phyloP scores from a whole-genome alignment of 2,888 invertebrate species.

The Leucozona laternaria region DNA sequence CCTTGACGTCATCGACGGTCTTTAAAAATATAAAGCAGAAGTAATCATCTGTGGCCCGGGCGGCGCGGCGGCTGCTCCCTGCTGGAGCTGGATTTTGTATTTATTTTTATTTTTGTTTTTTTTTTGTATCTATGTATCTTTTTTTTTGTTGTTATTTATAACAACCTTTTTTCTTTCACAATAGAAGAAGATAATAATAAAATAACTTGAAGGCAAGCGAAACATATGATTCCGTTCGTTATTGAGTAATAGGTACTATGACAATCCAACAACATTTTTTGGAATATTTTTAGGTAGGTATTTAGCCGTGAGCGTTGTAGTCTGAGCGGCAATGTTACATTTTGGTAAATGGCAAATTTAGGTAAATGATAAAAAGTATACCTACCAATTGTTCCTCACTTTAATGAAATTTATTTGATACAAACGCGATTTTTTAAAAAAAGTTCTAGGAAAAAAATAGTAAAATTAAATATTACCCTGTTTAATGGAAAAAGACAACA shows the following conservation, averaged over 20 bases:
- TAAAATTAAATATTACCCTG: no score
- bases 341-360: background rate
- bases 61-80: no score
- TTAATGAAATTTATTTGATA: no score
- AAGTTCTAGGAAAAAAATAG: no score
- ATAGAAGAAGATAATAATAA: slow-evolving; percentile 38
- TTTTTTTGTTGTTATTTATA: slow-evolving; percentile 1
- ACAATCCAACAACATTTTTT: background rate
- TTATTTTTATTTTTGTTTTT: background rate
- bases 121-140: background rate
- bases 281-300: slow-evolving; percentile 12
- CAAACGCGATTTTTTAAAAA: no score
- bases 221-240: slow-evolving; percentile 58
- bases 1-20: slow-evolving; percentile 63
- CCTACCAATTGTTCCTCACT: no score
- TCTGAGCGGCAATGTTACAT: background rate
- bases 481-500: no score
- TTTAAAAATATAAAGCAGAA: slow-evolving; percentile 39
- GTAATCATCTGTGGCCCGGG: slow-evolving; percentile 22
- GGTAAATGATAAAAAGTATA: no score
- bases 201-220: slow-evolving; percentile 36
- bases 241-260: slow-evolving; percentile 68
- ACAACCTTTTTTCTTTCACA: slow-evolving; percentile 56
- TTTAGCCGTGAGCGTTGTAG: background rate
- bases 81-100: slow-evolving; percentile 1